Evolutionary conservation across 2,888 invertebrate species (phyloP).

Genomic region (Heliconius hortense): DNA sequence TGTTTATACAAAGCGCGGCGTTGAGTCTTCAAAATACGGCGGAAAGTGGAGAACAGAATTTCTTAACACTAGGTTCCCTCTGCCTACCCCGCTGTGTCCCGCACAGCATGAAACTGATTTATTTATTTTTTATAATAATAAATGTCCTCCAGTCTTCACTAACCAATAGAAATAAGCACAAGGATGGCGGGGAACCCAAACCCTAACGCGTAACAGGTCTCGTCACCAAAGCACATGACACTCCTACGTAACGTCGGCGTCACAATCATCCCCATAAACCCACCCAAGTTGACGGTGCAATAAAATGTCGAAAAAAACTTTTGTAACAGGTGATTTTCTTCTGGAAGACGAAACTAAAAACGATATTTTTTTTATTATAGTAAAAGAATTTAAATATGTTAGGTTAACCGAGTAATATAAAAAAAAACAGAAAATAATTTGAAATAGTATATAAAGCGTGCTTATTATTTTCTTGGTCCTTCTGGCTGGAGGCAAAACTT

Average conservation of each 20-base stretch:
- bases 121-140: background rate
- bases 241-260: conserved; percentile 87
- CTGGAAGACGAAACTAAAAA: conserved; percentile 83
- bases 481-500: too few relatives aligned
- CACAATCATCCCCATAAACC: conserved; percentile 85
- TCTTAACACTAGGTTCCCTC: too few relatives aligned
- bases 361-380: background rate
- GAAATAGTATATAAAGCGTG: too few relatives aligned
- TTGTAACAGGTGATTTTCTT: conserved; percentile 84
- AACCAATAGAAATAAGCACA: conserved; percentile 86
- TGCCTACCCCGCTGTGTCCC: too few relatives aligned
- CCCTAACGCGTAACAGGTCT: conserved; percentile 87
- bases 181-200: conserved; percentile 89
- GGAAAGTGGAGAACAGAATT: too few relatives aligned
- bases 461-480: too few relatives aligned
- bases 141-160: conserved; percentile 13
- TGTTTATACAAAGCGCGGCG: too few relatives aligned
- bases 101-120: too few relatives aligned
- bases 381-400: background rate
- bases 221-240: conserved; percentile 85
- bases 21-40: too few relatives aligned
- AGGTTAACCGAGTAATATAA: too few relatives aligned
- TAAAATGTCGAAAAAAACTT: conserved; percentile 92
- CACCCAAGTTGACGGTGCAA: conserved; percentile 88
- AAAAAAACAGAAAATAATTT: too few relatives aligned